Evolutionary conservation across 2,797 vertebrate species (phyloP).

Genomic region (Pogonophryne albipinna): DNA sequence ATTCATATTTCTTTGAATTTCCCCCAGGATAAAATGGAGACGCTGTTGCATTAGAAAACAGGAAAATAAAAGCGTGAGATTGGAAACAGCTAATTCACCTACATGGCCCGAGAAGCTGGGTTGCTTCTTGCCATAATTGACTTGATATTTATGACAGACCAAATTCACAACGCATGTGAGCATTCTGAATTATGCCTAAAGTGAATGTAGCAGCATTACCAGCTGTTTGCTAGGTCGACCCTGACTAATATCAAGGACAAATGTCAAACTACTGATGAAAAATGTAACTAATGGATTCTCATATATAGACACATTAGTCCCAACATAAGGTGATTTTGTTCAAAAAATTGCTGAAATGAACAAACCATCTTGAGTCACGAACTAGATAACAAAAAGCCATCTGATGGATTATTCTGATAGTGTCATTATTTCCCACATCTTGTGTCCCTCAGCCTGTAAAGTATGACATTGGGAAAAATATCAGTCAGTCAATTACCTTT

Average conservation of each 20-base stretch:
- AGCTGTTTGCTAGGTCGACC: slow-evolving; percentile 41
- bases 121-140: slow-evolving; percentile 35
- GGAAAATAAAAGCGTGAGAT: slow-evolving; percentile 39
- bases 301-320: slow-evolving; percentile 2
- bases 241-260: slow-evolving; percentile 34
- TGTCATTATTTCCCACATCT: not conserved
- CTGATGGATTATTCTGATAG: not conserved
- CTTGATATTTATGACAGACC: slow-evolving; percentile 42
- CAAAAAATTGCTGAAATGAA: not conserved
- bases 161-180: slow-evolving; percentile 34
- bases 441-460: slow-evolving; percentile 26
- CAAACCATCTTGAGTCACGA: not conserved
- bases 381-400: not conserved
- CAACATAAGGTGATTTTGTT: not conserved
- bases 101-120: slow-evolving; percentile 41
- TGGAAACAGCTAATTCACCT: slow-evolving; percentile 51
- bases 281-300: slow-evolving; percentile 2
- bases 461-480: slow-evolving; percentile 24
- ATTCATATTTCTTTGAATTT: slow-evolving; percentile 61
- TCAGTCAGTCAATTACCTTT: slow-evolving; percentile 49
- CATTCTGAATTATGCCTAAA: slow-evolving; percentile 29
- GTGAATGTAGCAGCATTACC: slow-evolving; percentile 39
- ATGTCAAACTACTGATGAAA: slow-evolving; percentile 14
- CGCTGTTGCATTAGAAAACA: slow-evolving; percentile 31
- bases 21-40: slow-evolving; percentile 46